These are phyloP conservation scores for Synergus gifuensis DNA, from an alignment of 2,888 invertebrate genomes.

Conservation along the genomic window DNA sequence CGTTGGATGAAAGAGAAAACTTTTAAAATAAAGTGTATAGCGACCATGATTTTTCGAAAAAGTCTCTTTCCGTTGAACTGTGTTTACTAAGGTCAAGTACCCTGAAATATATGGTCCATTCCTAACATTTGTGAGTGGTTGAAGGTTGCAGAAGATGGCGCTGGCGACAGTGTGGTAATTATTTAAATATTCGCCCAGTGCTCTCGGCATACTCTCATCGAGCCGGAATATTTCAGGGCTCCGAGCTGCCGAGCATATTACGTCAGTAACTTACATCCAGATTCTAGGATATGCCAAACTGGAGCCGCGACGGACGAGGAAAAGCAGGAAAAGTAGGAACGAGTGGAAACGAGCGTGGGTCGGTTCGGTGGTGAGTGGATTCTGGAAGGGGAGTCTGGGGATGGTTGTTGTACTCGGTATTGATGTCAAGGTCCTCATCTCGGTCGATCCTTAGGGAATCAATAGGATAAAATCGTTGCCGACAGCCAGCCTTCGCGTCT, in stretches of 20 bases:
- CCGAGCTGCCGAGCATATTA: conserved; percentile 64
- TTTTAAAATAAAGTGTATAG: no score
- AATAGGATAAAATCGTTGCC: conserved; percentile 72
- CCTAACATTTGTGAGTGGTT: not conserved
- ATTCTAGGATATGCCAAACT: conserved; percentile 61
- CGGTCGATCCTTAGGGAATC: conserved; percentile 72
- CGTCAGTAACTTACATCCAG: conserved; percentile 66
- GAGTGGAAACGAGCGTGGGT: conserved; percentile 32
- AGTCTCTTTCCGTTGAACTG: not conserved
- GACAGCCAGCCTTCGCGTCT: conserved; percentile 35
- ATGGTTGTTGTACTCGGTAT: conserved; percentile 47
- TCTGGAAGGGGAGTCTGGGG: conserved; percentile 50
- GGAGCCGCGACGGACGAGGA: conserved; percentile 52
- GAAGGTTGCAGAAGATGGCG: conserved; percentile 1
- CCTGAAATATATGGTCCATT: not conserved
- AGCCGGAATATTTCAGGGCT: conserved; percentile 64
- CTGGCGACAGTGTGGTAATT: conserved; percentile 54
- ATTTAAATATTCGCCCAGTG: conserved; percentile 60
- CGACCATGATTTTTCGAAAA: not conserved
- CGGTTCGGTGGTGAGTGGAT: conserved; percentile 50
- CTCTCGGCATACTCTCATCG: conserved; percentile 50
- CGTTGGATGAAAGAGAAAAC: no score
- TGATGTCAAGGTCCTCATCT: conserved; percentile 74
- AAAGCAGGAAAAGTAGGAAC: conserved; percentile 10
- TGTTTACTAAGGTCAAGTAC: not conserved